These are phyloP conservation scores for Euclidia mi DNA, from an alignment of 2,888 invertebrate genomes.

Conservation along the genomic window DNA sequence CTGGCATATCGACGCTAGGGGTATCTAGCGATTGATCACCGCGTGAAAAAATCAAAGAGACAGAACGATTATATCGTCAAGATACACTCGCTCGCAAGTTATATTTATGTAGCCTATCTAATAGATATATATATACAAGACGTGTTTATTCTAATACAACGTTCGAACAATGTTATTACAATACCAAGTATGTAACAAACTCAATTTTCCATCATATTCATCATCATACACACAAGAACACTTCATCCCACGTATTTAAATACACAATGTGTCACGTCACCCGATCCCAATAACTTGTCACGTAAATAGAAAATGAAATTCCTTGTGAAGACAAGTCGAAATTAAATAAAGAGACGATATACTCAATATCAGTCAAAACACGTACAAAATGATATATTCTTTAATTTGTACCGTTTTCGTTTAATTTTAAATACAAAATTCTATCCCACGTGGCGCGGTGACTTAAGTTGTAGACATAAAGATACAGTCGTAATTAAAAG, in stretches of 20 bases:
- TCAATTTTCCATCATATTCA: not conserved
- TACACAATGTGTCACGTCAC: conserved; percentile 40
- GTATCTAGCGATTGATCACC: too few relatives aligned
- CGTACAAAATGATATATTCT: conserved; percentile 79
- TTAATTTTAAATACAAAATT: conserved; percentile 82
- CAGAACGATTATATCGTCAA: too few relatives aligned
- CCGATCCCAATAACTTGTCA: conserved; percentile 55
- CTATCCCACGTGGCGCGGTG: conserved; percentile 41
- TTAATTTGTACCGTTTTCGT: conserved; percentile 75
- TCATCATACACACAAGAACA: conserved; percentile 20
- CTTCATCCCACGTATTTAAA: conserved; percentile 50
- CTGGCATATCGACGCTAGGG: too few relatives aligned
- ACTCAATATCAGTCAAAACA: conserved; percentile 53
- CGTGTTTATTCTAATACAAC: too few relatives aligned
- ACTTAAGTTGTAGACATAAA: conserved; percentile 39
- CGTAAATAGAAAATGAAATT: conserved; percentile 57
- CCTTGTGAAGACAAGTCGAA: conserved; percentile 47
- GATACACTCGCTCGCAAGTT: too few relatives aligned
- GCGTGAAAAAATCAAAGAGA: too few relatives aligned
- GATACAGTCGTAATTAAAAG: not conserved
- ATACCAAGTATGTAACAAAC: not conserved
- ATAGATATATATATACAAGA: too few relatives aligned
- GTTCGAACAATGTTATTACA: not conserved
- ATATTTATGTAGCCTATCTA: too few relatives aligned
- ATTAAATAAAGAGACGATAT: conserved; percentile 63